phyloP scores from a whole-genome alignment of 2,797 vertebrate species.

The Apogon talboti region DNA sequence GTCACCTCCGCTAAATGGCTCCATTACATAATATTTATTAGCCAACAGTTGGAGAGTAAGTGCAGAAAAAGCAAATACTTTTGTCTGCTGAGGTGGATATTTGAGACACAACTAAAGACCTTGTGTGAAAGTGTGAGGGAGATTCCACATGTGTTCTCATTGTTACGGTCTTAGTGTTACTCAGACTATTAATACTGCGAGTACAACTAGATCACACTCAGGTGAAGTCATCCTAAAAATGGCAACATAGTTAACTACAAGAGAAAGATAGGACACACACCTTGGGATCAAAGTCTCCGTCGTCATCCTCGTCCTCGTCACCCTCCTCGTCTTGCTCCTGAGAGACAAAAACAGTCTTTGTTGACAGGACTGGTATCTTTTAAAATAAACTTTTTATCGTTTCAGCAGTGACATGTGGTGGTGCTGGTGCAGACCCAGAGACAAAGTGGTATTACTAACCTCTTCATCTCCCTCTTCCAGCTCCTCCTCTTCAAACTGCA shows the following conservation, averaged over 20 bases:
- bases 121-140: neutral
- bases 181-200: neutral
- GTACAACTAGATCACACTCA: neutral
- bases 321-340: slow-evolving; percentile 92
- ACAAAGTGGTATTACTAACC: slow-evolving; percentile 77
- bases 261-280: slow-evolving; percentile 74
- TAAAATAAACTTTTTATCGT: too few species aligned
- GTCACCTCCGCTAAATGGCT: slow-evolving; percentile 1
- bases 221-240: slow-evolving; percentile 3
- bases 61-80: neutral
- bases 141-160: neutral
- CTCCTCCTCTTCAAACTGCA: slow-evolving; percentile 96
- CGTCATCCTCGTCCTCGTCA: slow-evolving; percentile 90
- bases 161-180: neutral
- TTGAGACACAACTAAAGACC: neutral
- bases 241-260: neutral
- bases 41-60: neutral
- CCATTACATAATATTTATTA: neutral
- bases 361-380: neutral
- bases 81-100: neutral
- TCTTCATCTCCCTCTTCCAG: slow-evolving; percentile 97
- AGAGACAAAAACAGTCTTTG: slow-evolving; percentile 24
- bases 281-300: slow-evolving; percentile 89
- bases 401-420: neutral
- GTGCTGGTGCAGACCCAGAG: neutral